These are phyloP conservation scores for Cephalopachus bancanus DNA, from an alignment of 2,797 vertebrate genomes.

Conservation along the genomic window DNA sequence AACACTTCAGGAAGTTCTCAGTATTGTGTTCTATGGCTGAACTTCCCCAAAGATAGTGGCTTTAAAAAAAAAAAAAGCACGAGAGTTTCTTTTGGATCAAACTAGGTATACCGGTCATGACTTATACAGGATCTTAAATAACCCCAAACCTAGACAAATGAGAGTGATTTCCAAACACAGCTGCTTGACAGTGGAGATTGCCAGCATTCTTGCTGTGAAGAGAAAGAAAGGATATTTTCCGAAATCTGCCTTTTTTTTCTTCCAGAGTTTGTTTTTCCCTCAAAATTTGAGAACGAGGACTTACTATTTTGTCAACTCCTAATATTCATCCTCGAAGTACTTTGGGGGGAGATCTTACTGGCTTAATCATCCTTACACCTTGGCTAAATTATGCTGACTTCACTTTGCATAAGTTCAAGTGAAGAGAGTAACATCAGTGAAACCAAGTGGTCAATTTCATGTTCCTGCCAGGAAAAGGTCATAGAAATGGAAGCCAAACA, in stretches of 20 bases:
- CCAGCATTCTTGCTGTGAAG: constrained; percentile 56
- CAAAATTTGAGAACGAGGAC: constrained; percentile 38
- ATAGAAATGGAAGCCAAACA: constrained; percentile 15
- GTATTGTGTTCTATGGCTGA: constrained; percentile 64
- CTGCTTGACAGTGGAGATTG: constrained; percentile 50
- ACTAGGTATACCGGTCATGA: constrained; percentile 65
- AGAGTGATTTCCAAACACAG: constrained; percentile 66
- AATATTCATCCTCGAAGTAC: constrained; percentile 49
- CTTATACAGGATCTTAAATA: constrained; percentile 73
- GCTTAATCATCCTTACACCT: not conserved
- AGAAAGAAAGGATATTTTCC: constrained; percentile 57
- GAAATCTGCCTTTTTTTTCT: constrained; percentile 73
- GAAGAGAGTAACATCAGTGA: not conserved
- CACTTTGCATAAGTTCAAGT: not conserved
- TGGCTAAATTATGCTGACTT: constrained; percentile 21
- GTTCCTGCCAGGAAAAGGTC: not conserved
- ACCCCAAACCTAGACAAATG: constrained; percentile 62
- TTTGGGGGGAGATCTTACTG: not conserved
- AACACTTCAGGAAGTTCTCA: constrained; percentile 53
- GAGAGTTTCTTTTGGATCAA: constrained; percentile 75
- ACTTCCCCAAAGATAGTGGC: constrained; percentile 35
- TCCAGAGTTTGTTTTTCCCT: constrained; percentile 58
- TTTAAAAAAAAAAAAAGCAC: not conserved
- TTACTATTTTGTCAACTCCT: constrained; percentile 53
- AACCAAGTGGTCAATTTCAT: not conserved